Conservation (phyloP, 2,888 invertebrate species). For the Athrips mouffetella region DNA sequence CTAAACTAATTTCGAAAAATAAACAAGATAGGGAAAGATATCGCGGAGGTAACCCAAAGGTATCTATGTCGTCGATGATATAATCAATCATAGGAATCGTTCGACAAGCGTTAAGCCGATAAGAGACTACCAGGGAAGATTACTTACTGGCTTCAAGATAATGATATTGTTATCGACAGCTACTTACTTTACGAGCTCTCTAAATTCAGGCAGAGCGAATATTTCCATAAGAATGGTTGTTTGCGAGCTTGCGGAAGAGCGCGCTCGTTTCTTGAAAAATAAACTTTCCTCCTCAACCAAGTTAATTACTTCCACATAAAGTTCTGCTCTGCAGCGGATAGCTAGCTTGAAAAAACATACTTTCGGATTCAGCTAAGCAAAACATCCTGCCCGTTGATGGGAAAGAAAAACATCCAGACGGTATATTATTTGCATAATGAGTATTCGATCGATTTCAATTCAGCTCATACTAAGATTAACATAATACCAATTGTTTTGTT, state of each 20-base stretch:
- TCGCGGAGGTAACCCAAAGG: slow-evolving; percentile 3
- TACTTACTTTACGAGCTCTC: slow-evolving; percentile 40
- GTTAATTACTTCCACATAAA: slow-evolving; percentile 42
- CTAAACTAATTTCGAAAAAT: slow-evolving; percentile 39
- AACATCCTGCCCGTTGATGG: slow-evolving; percentile 7
- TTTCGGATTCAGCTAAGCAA: slow-evolving; percentile 11
- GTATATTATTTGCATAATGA: slow-evolving; percentile 14
- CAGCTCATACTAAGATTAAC: slow-evolving; percentile 42
- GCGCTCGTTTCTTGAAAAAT: slow-evolving; percentile 34
- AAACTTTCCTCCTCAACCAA: slow-evolving; percentile 41
- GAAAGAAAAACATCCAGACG: slow-evolving; percentile 9
- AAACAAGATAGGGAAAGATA: slow-evolving; percentile 25
- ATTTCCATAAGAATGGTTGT: slow-evolving; percentile 62
- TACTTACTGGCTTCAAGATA: slow-evolving; percentile 23
- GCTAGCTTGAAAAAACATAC: slow-evolving; percentile 18
- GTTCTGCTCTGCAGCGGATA: slow-evolving; percentile 15
- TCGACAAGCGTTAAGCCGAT: slow-evolving; percentile 28
- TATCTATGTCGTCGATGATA: slow-evolving; percentile 3
- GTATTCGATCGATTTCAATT: slow-evolving; percentile 37
- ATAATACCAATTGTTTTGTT: slow-evolving; percentile 48
- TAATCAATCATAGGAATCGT: slow-evolving; percentile 46
- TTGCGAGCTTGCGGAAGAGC: slow-evolving; percentile 36
- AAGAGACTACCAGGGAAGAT: slow-evolving; percentile 23
- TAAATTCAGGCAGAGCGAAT: slow-evolving; percentile 39
- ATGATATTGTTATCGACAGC: slow-evolving; percentile 34